Evolutionary conservation across 2,797 vertebrate species (phyloP).

Genomic region (Alexandromys oeconomus): DNA sequence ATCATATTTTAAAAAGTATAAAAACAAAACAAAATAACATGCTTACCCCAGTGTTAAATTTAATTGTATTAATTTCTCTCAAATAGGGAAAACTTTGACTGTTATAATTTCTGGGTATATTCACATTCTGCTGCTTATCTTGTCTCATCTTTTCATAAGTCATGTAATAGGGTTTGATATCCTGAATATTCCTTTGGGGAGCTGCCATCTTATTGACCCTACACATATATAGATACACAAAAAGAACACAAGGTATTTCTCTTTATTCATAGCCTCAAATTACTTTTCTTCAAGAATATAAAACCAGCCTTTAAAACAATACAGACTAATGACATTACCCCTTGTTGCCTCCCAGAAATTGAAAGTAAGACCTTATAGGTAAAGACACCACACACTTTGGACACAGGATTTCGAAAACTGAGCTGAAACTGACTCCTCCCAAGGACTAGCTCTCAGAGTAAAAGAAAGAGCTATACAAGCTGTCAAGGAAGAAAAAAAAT

Average conservation of each 20-base stretch:
- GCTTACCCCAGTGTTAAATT: slow-evolving; percentile 77
- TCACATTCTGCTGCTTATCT: background rate
- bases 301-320: background rate
- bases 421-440: background rate
- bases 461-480: background rate
- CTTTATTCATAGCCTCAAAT: slow-evolving; percentile 15
- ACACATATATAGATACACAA: slow-evolving; percentile 20
- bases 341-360: background rate
- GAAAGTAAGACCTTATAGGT: background rate
- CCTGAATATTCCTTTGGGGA: background rate
- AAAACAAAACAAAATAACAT: background rate
- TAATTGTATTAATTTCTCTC: slow-evolving; percentile 49
- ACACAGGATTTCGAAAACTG: background rate
- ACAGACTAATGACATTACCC: background rate
- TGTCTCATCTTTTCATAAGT: background rate
- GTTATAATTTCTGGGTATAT: background rate
- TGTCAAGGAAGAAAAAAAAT: background rate
- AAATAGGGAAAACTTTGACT: background rate
- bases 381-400: background rate
- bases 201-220: slow-evolving; percentile 58
- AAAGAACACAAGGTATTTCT: slow-evolving; percentile 61
- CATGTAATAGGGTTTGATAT: background rate
- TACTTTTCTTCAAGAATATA: background rate
- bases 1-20: background rate
- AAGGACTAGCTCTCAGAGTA: background rate